A percentile compares a stretch with the other conserved stretches of the same genome.
phyloP scores from a whole-genome alignment of 2,888 invertebrate species.

The Tortrix viridana region DNA sequence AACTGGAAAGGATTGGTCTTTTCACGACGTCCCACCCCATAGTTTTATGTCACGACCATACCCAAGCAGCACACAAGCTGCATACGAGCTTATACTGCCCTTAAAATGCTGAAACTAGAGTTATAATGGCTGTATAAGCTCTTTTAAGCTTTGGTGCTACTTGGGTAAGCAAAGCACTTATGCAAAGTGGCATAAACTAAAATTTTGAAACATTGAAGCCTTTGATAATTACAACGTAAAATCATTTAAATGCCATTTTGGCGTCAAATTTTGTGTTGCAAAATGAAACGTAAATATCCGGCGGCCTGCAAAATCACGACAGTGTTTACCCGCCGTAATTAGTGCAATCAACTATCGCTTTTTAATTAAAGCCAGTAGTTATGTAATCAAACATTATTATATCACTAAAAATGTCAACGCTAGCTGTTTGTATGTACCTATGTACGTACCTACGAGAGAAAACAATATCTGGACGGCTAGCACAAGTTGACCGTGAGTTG shows the following conservation, averaged over 20 bases:
- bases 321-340: conserved; percentile 25
- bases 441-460: too few relatives aligned
- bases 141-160: too few relatives aligned
- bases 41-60: too few relatives aligned
- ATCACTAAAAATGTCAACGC: too few relatives aligned
- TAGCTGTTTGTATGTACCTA: neutral
- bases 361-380: conserved; percentile 3
- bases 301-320: conserved; percentile 14
- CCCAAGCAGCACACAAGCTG: too few relatives aligned
- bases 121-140: too few relatives aligned
- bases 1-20: conserved; percentile 49
- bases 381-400: too few relatives aligned
- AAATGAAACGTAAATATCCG: conserved; percentile 28
- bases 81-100: too few relatives aligned
- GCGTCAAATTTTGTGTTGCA: conserved; percentile 19
- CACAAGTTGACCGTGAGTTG: too few relatives aligned
- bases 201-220: neutral
- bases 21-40: neutral
- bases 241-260: conserved; percentile 24
- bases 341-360: conserved; percentile 11
- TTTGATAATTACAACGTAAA: neutral
- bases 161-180: too few relatives aligned
- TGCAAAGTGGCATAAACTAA: neutral
- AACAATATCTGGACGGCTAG: too few relatives aligned
- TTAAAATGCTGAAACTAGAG: too few relatives aligned